These are phyloP conservation scores for Acrocyrtus sp. DNA, from an alignment of 2,888 invertebrate genomes.

Conservation along the genomic window DNA sequence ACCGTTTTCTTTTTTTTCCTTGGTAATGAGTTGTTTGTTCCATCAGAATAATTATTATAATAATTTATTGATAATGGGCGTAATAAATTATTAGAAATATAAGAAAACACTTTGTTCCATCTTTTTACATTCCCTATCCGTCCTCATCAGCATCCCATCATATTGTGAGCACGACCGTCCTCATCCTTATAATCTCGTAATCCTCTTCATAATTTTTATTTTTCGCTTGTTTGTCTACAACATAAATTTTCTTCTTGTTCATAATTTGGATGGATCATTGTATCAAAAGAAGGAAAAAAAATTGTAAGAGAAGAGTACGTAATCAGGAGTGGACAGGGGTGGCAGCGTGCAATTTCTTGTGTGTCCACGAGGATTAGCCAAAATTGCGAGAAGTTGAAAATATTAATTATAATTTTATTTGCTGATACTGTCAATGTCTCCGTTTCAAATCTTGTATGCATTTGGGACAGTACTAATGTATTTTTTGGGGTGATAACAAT, in stretches of 20 bases:
- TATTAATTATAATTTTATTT: too few species aligned
- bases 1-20: constrained; percentile 5
- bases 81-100: constrained; percentile 54
- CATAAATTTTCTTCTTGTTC: constrained; percentile 24
- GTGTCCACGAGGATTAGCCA: too few species aligned
- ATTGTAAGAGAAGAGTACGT: too few species aligned
- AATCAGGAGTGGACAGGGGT: too few species aligned
- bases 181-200: constrained; percentile 21
- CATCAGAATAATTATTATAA: constrained; percentile 53
- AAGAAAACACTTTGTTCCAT: constrained; percentile 46
- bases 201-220: constrained; percentile 20
- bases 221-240: constrained; percentile 22
- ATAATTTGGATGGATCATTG: constrained; percentile 14
- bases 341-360: too few species aligned
- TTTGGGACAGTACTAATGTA: too few species aligned
- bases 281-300: too few species aligned
- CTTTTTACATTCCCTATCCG: constrained; percentile 5
- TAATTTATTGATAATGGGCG: constrained; percentile 56
- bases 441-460: too few species aligned
- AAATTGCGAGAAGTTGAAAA: too few species aligned
- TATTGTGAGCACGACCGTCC: neutral
- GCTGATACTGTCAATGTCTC: too few species aligned
- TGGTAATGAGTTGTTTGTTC: too few species aligned
- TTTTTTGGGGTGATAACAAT: too few species aligned
- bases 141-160: neutral